Conservation (phyloP, 2,888 invertebrate genomes). For the Drosophila siamana region DNA sequence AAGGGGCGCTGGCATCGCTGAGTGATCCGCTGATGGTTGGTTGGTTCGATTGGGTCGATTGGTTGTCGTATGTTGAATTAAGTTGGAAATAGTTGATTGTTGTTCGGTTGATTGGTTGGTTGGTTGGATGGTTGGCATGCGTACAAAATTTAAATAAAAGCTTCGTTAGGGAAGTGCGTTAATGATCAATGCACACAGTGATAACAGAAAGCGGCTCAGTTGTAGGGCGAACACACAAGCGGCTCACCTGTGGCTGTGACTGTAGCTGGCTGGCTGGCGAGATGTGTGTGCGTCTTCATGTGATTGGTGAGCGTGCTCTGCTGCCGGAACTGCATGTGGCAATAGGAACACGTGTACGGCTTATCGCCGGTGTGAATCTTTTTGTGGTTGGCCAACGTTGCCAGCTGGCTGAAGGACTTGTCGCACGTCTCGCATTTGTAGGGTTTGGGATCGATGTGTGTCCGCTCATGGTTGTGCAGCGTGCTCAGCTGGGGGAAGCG, state of each 20-base stretch:
- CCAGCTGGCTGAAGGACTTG: conserved; percentile 82
- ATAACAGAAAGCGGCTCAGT: conserved; percentile 82
- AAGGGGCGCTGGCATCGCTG: conserved; percentile 67
- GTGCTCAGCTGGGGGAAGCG: conserved; percentile 83
- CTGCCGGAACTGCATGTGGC: conserved; percentile 84
- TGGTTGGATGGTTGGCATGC: conserved; percentile 68
- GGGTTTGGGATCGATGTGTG: conserved; percentile 83
- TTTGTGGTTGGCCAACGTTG: conserved; percentile 83
- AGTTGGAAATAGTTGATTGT: conserved; percentile 28
- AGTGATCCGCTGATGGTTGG: conserved; percentile 69
- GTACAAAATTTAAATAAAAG: conserved; percentile 84
- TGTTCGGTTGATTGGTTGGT: conserved; percentile 51
- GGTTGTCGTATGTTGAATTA: conserved; percentile 13
- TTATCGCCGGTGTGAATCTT: conserved; percentile 83
- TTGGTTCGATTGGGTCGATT: conserved; percentile 36
- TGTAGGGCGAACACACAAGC: conserved; percentile 84
- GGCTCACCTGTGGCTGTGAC: conserved; percentile 77
- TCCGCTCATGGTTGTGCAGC: conserved; percentile 83
- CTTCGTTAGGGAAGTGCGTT: conserved; percentile 84
- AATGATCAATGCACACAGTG: conserved; percentile 80
- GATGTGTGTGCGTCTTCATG: conserved; percentile 83
- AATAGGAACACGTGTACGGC: conserved; percentile 83
- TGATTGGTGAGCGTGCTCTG: conserved; percentile 83
- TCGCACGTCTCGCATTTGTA: conserved; percentile 83
- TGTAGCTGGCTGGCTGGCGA: conserved; percentile 71